Percentiles rank a stretch among this genome's conserved stretches.
These are phyloP conservation scores for Anthonomus grandis DNA, from an alignment of 1,140 invertebrate species.

Conservation along the genomic window DNA sequence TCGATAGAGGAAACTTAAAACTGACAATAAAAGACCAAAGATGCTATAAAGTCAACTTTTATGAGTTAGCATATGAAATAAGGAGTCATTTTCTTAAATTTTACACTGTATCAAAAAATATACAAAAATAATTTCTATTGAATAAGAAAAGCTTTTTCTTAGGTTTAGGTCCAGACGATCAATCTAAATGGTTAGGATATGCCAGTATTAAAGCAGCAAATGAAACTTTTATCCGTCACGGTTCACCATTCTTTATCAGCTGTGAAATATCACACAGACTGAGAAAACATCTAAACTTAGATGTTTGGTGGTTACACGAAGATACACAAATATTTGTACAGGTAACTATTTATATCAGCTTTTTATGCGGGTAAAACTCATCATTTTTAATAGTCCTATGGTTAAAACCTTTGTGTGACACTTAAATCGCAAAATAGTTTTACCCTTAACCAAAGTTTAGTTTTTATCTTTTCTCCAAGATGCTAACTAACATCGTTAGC, in stretches of 20 bases:
- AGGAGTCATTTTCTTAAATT: too few relatives aligned
- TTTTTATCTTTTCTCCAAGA: background rate
- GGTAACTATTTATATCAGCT: slow-evolving; percentile 38
- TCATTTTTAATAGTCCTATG: background rate
- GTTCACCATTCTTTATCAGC: slow-evolving; percentile 44
- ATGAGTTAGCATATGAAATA: too few relatives aligned
- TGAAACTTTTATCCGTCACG: slow-evolving; percentile 42
- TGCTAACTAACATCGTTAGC: too few relatives aligned
- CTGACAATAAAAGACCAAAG: too few relatives aligned
- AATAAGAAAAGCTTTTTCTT: too few relatives aligned
- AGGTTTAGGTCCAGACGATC: slow-evolving; percentile 21
- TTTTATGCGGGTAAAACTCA: background rate
- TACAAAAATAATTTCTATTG: too few relatives aligned
- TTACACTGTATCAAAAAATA: too few relatives aligned
- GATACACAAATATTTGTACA: slow-evolving; percentile 42
- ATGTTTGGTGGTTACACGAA: slow-evolving; percentile 43
- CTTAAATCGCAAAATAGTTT: too few relatives aligned
- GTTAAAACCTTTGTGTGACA: too few relatives aligned
- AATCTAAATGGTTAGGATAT: slow-evolving; percentile 35
- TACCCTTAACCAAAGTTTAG: too few relatives aligned
- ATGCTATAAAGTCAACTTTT: too few relatives aligned
- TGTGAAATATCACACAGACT: slow-evolving; percentile 42
- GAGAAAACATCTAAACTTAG: slow-evolving; percentile 31
- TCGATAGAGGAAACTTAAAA: too few relatives aligned
- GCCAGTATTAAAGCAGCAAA: slow-evolving; percentile 44